These are phyloP conservation scores for Raja brachyura DNA, from an alignment of 2,113 vertebrate genomes.

Conservation along the genomic window DNA sequence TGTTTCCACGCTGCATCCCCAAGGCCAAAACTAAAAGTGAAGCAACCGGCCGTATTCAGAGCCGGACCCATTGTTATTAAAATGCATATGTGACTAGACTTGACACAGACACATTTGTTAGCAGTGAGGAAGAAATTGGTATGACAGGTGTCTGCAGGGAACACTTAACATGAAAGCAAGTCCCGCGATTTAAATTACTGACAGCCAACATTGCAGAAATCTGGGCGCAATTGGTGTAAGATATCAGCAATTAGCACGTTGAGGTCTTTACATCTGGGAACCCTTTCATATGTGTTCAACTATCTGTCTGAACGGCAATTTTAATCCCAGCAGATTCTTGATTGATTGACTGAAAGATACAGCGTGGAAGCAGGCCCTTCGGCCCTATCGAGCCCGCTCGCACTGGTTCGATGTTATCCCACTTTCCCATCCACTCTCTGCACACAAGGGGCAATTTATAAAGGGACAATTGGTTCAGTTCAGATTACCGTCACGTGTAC, in stretches of 20 bases:
- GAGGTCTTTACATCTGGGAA: background rate
- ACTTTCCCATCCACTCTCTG: no score
- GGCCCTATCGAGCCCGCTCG: no score
- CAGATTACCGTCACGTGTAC: no score
- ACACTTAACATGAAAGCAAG: background rate
- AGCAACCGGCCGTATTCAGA: background rate
- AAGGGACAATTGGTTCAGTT: no score
- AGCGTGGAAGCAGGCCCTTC: no score
- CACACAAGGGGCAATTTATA: no score
- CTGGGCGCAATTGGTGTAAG: background rate
- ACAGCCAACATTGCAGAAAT: background rate
- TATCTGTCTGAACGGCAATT: background rate
- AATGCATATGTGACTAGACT: background rate
- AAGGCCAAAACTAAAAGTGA: background rate
- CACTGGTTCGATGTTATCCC: no score
- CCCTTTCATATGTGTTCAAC: background rate
- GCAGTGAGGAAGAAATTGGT: background rate
- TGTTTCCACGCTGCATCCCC: no score
- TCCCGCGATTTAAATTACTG: background rate
- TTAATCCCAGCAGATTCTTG: background rate
- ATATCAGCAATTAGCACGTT: background rate
- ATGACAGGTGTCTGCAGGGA: background rate
- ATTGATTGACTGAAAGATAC: no score
- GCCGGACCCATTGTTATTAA: background rate
- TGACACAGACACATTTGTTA: constrained; percentile 4